Evolutionary conservation across 2,113 vertebrate species (phyloP).

Genomic region (Jacana jacana): DNA sequence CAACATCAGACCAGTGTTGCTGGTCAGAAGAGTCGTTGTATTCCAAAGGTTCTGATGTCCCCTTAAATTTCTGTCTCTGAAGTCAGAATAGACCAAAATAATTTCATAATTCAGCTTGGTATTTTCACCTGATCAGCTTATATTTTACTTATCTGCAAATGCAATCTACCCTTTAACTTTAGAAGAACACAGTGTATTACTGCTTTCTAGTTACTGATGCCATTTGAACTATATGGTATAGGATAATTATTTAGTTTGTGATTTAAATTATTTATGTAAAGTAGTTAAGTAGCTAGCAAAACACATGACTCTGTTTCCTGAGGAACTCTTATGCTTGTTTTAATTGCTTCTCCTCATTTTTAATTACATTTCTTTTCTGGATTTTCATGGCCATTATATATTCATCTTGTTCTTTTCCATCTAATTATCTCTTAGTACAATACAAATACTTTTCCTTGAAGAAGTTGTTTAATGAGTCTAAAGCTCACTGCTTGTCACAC

Average conservation of each 20-base stretch:
- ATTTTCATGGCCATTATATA: background rate
- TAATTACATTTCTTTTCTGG: background rate
- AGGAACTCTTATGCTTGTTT: background rate
- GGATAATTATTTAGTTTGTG: conserved; percentile 40
- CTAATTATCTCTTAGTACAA: background rate
- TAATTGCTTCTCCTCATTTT: background rate
- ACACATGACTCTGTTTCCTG: conserved; percentile 28
- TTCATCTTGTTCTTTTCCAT: background rate
- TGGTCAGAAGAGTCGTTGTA: background rate
- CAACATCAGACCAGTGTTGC: background rate
- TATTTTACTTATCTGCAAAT: conserved; percentile 30
- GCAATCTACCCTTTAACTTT: conserved; percentile 20
- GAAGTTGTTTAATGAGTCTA: background rate
- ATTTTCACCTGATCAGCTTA: background rate
- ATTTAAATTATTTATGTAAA: conserved; percentile 42
- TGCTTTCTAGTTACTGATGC: conserved; percentile 11
- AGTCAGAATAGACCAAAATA: background rate
- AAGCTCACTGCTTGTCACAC: background rate
- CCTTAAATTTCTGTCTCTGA: background rate
- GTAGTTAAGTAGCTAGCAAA: conserved; percentile 7
- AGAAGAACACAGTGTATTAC: background rate
- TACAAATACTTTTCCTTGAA: background rate
- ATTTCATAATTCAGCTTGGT: conserved; percentile 21
- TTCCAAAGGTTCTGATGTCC: background rate
- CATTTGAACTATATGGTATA: conserved; percentile 40